Base-by-base conservation (phyloP, 2,113 vertebrate species). In the Cathartes aura region DNA sequence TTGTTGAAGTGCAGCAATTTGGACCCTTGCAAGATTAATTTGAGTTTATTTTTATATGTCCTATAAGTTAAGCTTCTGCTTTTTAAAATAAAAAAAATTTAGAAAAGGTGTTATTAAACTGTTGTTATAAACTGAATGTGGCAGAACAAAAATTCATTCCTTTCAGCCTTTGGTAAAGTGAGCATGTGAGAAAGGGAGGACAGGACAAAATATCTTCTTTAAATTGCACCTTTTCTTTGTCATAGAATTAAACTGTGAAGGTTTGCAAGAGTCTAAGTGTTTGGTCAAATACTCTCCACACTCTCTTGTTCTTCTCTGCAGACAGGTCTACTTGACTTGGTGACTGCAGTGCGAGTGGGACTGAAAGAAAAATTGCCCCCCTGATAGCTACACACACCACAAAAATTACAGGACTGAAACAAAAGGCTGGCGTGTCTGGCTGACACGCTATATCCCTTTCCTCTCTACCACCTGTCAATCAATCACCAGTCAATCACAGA, bases 381-480 rank as follows among this genome's bases (percentile, higher is more conserved):
- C 24, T 79, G 91, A 88, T 70, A 91, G 68, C 80, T 96, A 82
- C 71, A 75, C 59, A 34, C 56, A 82, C 74, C 83, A 94, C 76
- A 87, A 92, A 97, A 96, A 87, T 71, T 83, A 48, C 79, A 64
- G 81, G 68, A 85, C 24, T 89, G 85, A 96, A 94, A 83, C 52
- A 79, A 91, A 94, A 97, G 74, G 34, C 73, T 89, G 66, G 12
- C 2, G 0, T 26, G 13, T 55, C 66, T 96, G 82, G 47, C 75
- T 92, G 62, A 94, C 50, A 66, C 0, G 4, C 55, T 56, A 14
- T 56, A 90, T 72, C 80, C 45, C 72, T 89, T 82, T 94, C 68
- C 67, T 81, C 93, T 48, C 78, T 56, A 58, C 87, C 81, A 96
- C 95, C 97, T 98, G 98, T 97, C 98, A 98, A 96, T 98, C 97